Evolutionary conservation across 2,113 vertebrate species (phyloP).

Genomic region (Cisticola juncidis): DNA sequence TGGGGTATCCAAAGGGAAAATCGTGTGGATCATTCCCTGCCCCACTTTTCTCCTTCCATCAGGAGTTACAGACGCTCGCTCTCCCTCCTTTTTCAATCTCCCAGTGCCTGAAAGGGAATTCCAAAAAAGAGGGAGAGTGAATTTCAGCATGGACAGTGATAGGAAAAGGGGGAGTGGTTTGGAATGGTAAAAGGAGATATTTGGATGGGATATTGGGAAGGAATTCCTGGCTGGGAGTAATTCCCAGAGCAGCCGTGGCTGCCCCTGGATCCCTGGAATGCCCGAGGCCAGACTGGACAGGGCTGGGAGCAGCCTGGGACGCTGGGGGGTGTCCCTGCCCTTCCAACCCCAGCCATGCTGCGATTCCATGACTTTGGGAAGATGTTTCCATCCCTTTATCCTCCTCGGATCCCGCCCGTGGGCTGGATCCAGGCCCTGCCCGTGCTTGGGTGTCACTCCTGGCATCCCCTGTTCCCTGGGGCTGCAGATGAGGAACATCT

Average conservation of each 20-base stretch:
- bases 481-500: neutral
- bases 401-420: fast-evolving
- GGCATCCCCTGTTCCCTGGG: fast-evolving
- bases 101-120: neutral
- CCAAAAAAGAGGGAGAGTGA: neutral
- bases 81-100: neutral
- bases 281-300: fast-evolving
- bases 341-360: fast-evolving
- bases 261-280: neutral
- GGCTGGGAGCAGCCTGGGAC: fast-evolving
- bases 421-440: neutral
- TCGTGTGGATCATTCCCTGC: neutral
- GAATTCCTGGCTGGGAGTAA: neutral
- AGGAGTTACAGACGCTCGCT: too few relatives aligned
- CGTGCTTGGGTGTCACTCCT: neutral
- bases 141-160: fast-evolving
- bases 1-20: neutral
- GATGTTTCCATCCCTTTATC: neutral
- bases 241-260: neutral
- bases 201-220: neutral
- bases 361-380: neutral
- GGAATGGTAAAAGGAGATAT: neutral
- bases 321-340: fast-evolving
- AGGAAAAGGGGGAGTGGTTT: neutral
- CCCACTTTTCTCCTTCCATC: neutral